Conservation (phyloP, 2,797 vertebrate species). For the Peromyscus nudipes region DNA sequence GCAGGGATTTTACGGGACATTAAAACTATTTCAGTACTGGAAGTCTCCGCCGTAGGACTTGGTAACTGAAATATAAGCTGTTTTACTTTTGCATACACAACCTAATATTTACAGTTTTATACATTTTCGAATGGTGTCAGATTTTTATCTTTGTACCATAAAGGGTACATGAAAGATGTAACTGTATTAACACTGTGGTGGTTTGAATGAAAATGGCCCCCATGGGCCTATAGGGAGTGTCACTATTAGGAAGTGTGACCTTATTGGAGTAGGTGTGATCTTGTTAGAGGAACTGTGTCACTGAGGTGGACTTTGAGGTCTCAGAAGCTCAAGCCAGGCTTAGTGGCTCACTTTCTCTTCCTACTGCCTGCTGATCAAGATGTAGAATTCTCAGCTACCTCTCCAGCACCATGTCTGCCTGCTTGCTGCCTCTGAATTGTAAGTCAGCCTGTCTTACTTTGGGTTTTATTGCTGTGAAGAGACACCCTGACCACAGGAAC, state of each 20-base stretch:
- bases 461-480: neutral
- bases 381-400: neutral
- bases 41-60: conserved; percentile 57
- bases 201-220: neutral
- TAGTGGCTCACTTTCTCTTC: neutral
- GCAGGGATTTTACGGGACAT: conserved; percentile 63
- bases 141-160: conserved; percentile 48
- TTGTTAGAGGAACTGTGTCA: neutral
- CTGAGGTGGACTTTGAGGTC: neutral
- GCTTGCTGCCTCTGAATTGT: neutral
- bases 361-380: neutral
- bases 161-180: neutral
- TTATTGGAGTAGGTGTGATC: neutral
- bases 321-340: neutral
- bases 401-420: neutral
- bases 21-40: conserved; percentile 44
- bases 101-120: conserved; percentile 37
- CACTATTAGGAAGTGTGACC: neutral
- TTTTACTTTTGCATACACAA: conserved; percentile 4
- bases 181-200: neutral
- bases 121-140: conserved; percentile 12
- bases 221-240: too few species aligned
- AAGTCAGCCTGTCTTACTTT: neutral
- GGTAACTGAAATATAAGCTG: conserved; percentile 43
- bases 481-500: neutral